Conservation (phyloP, 92 coral and sea anemone species). For the Phenganax subtilis region DNA sequence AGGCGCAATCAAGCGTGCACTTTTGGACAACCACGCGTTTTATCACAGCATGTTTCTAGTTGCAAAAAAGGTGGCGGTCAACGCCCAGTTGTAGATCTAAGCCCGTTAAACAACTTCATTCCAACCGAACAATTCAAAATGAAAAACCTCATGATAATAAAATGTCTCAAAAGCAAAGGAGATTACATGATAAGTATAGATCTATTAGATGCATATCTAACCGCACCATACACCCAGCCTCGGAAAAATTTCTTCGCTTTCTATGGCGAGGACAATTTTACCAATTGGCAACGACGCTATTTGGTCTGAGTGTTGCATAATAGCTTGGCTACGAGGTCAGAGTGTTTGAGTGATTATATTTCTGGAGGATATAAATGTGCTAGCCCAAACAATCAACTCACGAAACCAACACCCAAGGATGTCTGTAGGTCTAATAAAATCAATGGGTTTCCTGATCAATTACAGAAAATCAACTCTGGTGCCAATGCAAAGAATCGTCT, state of each 20-base stretch:
- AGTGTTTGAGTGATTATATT: conserved; percentile 41
- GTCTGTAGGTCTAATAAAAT: not conserved
- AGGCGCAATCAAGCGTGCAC: conserved; percentile 35
- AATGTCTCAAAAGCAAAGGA: conserved; percentile 43
- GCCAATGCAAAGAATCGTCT: not conserved
- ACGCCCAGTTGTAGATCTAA: conserved; percentile 52
- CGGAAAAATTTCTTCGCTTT: conserved; percentile 51
- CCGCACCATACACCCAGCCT: conserved; percentile 45
- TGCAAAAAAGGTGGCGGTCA: conserved; percentile 42
- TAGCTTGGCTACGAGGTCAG: conserved; percentile 19
- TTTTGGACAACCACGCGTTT: conserved; percentile 24
- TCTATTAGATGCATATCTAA: conserved; percentile 46
- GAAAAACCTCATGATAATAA: conserved; percentile 36
- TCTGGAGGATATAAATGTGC: conserved; percentile 49
- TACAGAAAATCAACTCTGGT: conserved; percentile 13
- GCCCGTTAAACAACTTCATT: conserved; percentile 48
- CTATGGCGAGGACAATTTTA: conserved; percentile 18
- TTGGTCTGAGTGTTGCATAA: not conserved
- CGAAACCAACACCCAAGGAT: not conserved
- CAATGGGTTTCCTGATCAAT: conserved; percentile 28
- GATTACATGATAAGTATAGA: conserved; percentile 56
- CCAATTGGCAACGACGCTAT: not conserved
- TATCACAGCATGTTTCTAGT: conserved; percentile 44
- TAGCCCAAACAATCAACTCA: conserved; percentile 28
- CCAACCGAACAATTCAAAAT: conserved; percentile 47